Percentiles rank a stretch among this genome's conserved stretches.
These are phyloP conservation scores for Callipepla squamata DNA, from an alignment of 2,113 vertebrate species.

Conservation along the genomic window DNA sequence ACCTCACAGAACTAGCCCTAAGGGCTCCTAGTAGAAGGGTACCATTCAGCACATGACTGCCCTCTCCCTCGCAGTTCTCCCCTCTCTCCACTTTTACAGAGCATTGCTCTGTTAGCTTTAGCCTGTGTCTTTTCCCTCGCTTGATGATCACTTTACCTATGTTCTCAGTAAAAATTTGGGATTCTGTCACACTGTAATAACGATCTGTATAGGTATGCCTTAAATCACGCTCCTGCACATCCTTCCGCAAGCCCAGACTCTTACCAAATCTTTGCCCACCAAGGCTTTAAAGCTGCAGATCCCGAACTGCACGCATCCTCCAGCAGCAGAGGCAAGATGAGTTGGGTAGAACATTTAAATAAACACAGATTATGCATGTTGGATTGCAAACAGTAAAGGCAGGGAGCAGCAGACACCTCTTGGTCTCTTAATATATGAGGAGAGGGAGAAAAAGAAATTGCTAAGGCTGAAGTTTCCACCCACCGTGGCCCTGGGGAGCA, in stretches of 20 bases:
- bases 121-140: background rate
- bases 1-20: background rate
- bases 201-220: background rate
- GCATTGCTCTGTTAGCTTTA: background rate
- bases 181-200: background rate
- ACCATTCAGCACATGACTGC: background rate
- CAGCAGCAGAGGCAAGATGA: background rate
- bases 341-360: slow-evolving; percentile 13
- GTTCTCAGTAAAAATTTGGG: background rate
- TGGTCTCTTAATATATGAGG: background rate
- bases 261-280: background rate
- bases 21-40: background rate
- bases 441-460: background rate
- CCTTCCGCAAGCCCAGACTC: background rate
- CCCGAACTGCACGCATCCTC: background rate
- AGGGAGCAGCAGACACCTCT: background rate
- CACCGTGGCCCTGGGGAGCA: background rate
- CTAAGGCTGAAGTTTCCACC: background rate
- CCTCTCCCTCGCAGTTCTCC: background rate
- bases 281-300: background rate
- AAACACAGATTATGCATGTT: background rate
- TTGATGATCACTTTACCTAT: background rate
- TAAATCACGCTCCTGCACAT: background rate
- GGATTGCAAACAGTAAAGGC: background rate
- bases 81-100: background rate